A percentile compares a stretch with the other conserved stretches of the same genome.
phyloP scores from a whole-genome alignment of 1,140 invertebrate genomes.

The Scaptomyza montana region DNA sequence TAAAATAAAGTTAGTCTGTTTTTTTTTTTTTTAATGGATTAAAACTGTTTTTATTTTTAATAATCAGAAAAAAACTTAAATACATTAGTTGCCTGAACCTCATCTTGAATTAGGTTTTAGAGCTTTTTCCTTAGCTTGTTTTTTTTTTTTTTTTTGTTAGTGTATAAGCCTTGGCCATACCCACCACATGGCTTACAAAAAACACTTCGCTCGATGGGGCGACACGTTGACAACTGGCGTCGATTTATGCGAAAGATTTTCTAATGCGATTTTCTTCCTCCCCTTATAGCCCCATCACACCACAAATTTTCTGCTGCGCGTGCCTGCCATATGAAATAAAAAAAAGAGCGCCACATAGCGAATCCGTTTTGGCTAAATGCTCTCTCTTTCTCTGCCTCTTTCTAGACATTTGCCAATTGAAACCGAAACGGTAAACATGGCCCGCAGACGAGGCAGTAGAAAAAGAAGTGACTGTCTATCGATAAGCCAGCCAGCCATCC shows the following conservation, averaged over 20 bases:
- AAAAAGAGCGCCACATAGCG: constrained; percentile 7
- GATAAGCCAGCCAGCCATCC: background rate
- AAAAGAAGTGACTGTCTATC: constrained; percentile 8
- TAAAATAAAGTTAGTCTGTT: too few species aligned
- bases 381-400: background rate
- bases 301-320: constrained; percentile 24
- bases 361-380: constrained; percentile 47
- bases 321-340: constrained; percentile 41
- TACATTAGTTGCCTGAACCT: too few species aligned
- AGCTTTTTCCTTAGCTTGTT: background rate
- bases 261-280: constrained; percentile 38
- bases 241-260: constrained; percentile 63
- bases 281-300: too few species aligned
- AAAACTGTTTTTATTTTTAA: too few species aligned
- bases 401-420: constrained; percentile 43
- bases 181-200: constrained; percentile 32
- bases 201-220: constrained; percentile 37
- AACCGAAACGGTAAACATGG: constrained; percentile 61
- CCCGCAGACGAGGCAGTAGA: constrained; percentile 2
- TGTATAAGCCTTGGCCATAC: background rate
- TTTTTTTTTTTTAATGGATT: too few species aligned
- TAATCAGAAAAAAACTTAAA: too few species aligned
- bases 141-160: background rate
- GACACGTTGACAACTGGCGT: constrained; percentile 63
- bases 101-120: background rate